Evolutionary conservation across 2,797 vertebrate species (phyloP).

Genomic region (Acomys russatus): DNA sequence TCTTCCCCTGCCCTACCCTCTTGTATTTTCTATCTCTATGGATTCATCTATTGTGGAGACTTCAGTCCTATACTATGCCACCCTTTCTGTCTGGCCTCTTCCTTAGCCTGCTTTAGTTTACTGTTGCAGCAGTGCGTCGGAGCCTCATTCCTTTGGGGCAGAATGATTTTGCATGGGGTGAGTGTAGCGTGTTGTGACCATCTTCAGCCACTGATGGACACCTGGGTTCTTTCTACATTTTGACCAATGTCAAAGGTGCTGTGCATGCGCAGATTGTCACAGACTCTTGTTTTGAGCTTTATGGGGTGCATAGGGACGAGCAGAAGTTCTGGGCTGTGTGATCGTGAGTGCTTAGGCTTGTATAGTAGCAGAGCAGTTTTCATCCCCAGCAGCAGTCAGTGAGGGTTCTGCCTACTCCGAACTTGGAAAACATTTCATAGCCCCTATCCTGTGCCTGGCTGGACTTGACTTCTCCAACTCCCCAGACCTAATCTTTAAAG

Average conservation of each 20-base stretch:
- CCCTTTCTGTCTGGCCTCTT: background rate
- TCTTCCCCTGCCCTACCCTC: background rate
- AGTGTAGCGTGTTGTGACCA: background rate
- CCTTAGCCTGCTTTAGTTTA: background rate
- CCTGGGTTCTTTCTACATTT: background rate
- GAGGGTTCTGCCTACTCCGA: background rate
- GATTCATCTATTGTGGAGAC: background rate
- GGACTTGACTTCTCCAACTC: background rate
- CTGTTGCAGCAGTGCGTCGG: fast-evolving
- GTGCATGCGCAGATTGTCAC: fast-evolving
- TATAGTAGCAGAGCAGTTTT: background rate
- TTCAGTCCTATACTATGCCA: background rate
- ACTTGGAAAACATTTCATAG: background rate
- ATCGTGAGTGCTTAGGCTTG: background rate
- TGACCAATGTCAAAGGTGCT: background rate
- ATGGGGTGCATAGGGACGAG: too few relatives aligned
- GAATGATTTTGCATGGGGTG: background rate
- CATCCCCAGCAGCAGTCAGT: background rate
- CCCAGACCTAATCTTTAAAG: background rate
- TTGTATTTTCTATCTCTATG: background rate
- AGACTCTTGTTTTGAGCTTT: background rate
- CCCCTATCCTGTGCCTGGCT: fast-evolving
- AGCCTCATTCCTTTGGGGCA: background rate
- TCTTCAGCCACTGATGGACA: fast-evolving
- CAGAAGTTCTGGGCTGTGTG: background rate